Conservation (phyloP, 2,797 vertebrate genomes). For the Ambastaia sidthimunki region DNA sequence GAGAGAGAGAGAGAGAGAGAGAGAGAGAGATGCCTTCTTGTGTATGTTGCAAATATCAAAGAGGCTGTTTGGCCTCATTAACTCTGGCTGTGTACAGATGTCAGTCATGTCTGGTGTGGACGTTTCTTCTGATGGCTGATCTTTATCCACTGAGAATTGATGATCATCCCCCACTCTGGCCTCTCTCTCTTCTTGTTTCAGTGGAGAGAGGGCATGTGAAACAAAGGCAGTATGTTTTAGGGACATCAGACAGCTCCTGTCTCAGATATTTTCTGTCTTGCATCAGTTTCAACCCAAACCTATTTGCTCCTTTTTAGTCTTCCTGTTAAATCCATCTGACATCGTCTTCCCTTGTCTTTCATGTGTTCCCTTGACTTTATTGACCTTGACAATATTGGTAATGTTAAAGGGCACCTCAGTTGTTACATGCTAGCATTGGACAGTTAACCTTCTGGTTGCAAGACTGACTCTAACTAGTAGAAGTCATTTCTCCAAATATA, state of each 20-base stretch:
- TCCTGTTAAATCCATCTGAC: slow-evolving; percentile 2
- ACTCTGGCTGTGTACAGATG: slow-evolving; percentile 56
- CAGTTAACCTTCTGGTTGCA: too few relatives aligned
- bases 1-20: too few relatives aligned
- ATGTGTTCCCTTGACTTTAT: slow-evolving; percentile 14
- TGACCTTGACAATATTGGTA: too few relatives aligned
- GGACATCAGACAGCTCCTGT: slow-evolving; percentile 28
- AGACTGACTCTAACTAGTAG: too few relatives aligned
- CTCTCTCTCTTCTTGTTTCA: slow-evolving; percentile 34
- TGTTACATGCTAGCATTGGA: too few relatives aligned
- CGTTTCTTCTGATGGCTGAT: slow-evolving; percentile 65
- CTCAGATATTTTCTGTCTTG: slow-evolving; percentile 16
- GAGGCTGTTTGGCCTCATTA: slow-evolving; percentile 29
- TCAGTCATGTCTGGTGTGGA: slow-evolving; percentile 62
- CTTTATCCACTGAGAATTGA: slow-evolving; percentile 43
- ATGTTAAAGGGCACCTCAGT: too few relatives aligned
- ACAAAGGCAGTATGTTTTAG: slow-evolving; percentile 30
- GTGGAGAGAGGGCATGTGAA: slow-evolving; percentile 22
- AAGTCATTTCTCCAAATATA: background rate
- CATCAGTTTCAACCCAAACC: too few relatives aligned
- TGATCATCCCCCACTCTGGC: slow-evolving; percentile 28
- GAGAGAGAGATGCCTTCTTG: slow-evolving; percentile 40
- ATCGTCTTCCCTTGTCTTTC: background rate
- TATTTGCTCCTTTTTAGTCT: slow-evolving; percentile 20
- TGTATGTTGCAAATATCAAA: slow-evolving; percentile 28